These are phyloP conservation scores for Hoplostethus atlanticus DNA, from an alignment of 2,797 vertebrate genomes.

Conservation along the genomic window DNA sequence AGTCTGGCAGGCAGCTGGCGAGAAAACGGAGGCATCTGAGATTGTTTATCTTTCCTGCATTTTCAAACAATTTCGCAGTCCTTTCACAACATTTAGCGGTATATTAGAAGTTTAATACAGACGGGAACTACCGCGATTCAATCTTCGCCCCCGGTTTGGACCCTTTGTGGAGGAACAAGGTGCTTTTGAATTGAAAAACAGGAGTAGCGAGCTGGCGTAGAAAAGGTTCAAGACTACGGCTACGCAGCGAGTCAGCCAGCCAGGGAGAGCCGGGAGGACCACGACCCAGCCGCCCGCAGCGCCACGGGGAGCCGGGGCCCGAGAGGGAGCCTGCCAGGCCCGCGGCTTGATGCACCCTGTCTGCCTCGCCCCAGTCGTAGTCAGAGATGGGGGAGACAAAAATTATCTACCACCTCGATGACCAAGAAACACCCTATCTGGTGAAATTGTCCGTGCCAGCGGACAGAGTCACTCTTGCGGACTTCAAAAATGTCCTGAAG, in stretches of 20 bases:
- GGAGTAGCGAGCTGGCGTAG: slow-evolving; percentile 54
- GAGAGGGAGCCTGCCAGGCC: slow-evolving; percentile 83
- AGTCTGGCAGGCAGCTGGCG: slow-evolving; percentile 61
- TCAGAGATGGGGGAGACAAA: slow-evolving; percentile 97
- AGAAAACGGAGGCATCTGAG: slow-evolving; percentile 35
- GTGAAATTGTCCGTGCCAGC: slow-evolving; percentile 95
- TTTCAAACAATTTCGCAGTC: not conserved
- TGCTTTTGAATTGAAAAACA: slow-evolving; percentile 40
- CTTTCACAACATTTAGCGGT: not conserved
- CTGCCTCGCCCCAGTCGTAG: slow-evolving; percentile 76
- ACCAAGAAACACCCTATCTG: slow-evolving; percentile 98
- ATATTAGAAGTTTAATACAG: slow-evolving; percentile 1
- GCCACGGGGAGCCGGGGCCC: slow-evolving; percentile 82
- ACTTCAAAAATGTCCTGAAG: slow-evolving; percentile 97
- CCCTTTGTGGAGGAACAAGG: slow-evolving; percentile 49
- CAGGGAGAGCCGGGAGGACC: slow-evolving; percentile 63
- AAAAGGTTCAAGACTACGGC: slow-evolving; percentile 36
- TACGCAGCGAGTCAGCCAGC: slow-evolving; percentile 58
- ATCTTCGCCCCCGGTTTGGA: slow-evolving; percentile 24
- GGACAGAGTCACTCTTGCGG: slow-evolving; percentile 94
- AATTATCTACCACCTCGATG: slow-evolving; percentile 99
- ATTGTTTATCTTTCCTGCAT: slow-evolving; percentile 31
- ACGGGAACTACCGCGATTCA: slow-evolving; percentile 4
- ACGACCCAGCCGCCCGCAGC: slow-evolving; percentile 68
- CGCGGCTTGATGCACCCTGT: slow-evolving; percentile 84